Evolutionary conservation across 2,113 vertebrate species (phyloP).

Genomic region (Xiphophorus hellerii): DNA sequence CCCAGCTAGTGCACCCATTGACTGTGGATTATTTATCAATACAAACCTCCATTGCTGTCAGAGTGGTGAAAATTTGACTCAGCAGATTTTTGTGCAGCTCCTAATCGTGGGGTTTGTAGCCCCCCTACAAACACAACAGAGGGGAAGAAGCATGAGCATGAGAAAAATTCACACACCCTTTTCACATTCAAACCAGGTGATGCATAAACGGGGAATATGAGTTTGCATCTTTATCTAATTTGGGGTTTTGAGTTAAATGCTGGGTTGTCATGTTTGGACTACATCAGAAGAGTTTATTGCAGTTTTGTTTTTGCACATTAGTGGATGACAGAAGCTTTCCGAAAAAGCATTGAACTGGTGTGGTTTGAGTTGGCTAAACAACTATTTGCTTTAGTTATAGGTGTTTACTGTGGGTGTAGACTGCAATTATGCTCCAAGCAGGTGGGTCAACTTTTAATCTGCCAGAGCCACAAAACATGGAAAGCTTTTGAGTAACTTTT

Average conservation of each 20-base stretch:
- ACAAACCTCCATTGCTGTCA: constrained; percentile 49
- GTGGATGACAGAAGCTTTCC: not conserved
- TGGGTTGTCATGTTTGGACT: constrained; percentile 1
- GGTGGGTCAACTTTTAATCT: constrained; percentile 19
- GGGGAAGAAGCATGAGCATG: constrained; percentile 13
- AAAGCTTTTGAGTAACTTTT: not conserved
- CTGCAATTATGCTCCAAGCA: constrained; percentile 34
- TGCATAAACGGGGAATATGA: not conserved
- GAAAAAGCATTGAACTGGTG: not conserved
- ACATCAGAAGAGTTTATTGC: constrained; percentile 1
- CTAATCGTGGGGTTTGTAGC: constrained; percentile 38
- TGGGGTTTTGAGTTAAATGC: not conserved
- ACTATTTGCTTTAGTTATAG: constrained; percentile 21
- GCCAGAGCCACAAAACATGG: constrained; percentile 7
- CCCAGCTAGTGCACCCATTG: constrained; percentile 24
- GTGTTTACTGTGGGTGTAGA: constrained; percentile 2
- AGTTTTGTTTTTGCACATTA: not conserved
- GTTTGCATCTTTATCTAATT: not conserved
- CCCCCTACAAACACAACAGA: constrained; percentile 2
- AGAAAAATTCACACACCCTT: not conserved
- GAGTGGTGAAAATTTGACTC: constrained; percentile 61
- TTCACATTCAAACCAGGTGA: not conserved
- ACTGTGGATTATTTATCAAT: constrained; percentile 66
- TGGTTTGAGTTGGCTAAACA: constrained; percentile 23
- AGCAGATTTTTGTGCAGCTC: constrained; percentile 51